phyloP scores from a whole-genome alignment of 2,113 vertebrate species.

The Lamprologus lemairii region DNA sequence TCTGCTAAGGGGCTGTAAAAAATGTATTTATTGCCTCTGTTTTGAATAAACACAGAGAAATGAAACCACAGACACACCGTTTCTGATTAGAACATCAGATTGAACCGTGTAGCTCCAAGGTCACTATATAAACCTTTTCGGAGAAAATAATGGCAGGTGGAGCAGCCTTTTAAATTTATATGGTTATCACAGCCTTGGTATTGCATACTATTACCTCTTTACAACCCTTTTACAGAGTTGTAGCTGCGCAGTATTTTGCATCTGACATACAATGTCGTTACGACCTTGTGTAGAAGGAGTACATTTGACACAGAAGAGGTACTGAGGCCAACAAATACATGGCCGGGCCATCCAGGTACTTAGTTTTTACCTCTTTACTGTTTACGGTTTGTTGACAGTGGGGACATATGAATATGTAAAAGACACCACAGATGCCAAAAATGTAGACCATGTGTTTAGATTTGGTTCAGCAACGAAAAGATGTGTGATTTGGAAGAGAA shows the following conservation, averaged over 20 bases:
- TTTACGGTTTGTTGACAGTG: neutral
- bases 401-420: neutral
- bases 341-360: neutral
- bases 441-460: neutral
- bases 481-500: neutral
- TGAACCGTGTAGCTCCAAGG: conserved; percentile 42
- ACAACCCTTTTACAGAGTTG: conserved; percentile 56
- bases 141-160: conserved; percentile 37
- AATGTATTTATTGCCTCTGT: conserved; percentile 27
- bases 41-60: conserved; percentile 42
- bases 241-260: conserved; percentile 35
- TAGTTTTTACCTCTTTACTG: neutral
- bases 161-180: conserved; percentile 44
- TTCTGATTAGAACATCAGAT: conserved; percentile 19
- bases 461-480: neutral
- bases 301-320: neutral
- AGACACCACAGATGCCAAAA: neutral
- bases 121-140: conserved; percentile 18
- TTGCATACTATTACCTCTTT: conserved; percentile 51
- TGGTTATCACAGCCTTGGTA: conserved; percentile 34
- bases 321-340: neutral
- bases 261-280: conserved; percentile 15
- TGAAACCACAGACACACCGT: neutral
- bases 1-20: conserved; percentile 20
- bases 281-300: conserved; percentile 26